Percentiles rank a stretch among this genome's conserved stretches.
These are phyloP conservation scores for Encarsia formosa DNA, from an alignment of 2,888 invertebrate genomes.

Conservation along the genomic window DNA sequence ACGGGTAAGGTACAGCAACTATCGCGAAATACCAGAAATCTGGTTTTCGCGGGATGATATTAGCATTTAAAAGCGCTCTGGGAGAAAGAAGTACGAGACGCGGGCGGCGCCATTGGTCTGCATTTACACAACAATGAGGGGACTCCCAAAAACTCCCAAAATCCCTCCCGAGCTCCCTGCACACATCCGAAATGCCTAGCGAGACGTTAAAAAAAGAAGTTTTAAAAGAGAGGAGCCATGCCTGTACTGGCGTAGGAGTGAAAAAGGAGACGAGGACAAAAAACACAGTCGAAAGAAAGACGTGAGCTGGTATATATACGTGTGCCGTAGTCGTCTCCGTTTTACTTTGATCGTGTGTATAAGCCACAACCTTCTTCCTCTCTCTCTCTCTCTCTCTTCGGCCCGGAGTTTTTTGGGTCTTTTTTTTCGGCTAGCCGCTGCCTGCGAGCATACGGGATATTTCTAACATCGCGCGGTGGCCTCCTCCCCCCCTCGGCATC, in stretches of 20 bases:
- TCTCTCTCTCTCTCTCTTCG: constrained; percentile 20
- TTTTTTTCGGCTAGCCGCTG: constrained; percentile 16
- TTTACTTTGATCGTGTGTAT: too few relatives aligned
- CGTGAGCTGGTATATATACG: too few relatives aligned
- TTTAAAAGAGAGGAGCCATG: constrained; percentile 2
- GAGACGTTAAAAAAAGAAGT: constrained; percentile 22
- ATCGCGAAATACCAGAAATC: constrained; percentile 45
- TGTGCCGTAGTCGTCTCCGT: too few relatives aligned
- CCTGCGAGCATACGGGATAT: constrained; percentile 31
- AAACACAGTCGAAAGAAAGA: constrained; percentile 18
- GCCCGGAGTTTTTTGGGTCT: too few relatives aligned
- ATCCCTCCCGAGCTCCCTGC: constrained; percentile 35
- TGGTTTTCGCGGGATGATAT: constrained; percentile 41
- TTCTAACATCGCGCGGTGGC: constrained; percentile 36
- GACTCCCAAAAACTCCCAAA: constrained; percentile 47
- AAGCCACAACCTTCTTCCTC: constrained; percentile 17
- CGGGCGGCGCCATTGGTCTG: constrained; percentile 48
- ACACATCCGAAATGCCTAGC: too few relatives aligned
- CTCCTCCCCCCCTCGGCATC: constrained; percentile 15
- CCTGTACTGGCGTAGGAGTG: constrained; percentile 17
- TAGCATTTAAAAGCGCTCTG: constrained; percentile 47
- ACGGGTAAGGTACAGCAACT: too few relatives aligned
- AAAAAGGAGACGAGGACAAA: constrained; percentile 17
- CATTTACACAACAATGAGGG: constrained; percentile 51
- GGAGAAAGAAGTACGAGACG: constrained; percentile 30